Conservation (phyloP, 2,113 vertebrate species). For the Urocynchramus pylzowi region DNA sequence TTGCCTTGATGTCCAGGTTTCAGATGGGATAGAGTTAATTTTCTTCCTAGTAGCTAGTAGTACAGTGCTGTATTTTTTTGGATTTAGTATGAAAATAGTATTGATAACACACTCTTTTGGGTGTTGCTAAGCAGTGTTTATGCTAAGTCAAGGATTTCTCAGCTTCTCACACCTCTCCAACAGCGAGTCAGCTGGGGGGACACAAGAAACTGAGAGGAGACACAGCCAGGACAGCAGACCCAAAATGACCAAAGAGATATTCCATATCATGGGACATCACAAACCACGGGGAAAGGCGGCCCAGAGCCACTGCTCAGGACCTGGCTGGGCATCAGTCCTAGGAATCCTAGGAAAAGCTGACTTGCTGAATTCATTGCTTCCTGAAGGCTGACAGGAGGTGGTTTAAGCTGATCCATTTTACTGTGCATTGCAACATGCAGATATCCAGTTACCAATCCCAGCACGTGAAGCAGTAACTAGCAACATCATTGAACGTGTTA, state of each 20-base stretch:
- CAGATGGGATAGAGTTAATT: background rate
- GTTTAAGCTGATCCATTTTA: background rate
- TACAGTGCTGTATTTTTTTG: background rate
- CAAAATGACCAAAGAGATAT: background rate
- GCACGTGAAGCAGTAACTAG: background rate
- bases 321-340: background rate
- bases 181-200: rapidly evolving
- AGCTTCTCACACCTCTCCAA: background rate
- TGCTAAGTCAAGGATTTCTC: background rate
- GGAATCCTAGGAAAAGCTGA: background rate
- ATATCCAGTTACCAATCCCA: background rate
- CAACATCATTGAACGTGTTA: background rate
- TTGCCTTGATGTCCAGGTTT: background rate
- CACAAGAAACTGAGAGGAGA: background rate
- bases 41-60: background rate
- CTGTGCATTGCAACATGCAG: background rate
- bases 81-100: background rate
- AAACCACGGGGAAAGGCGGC: background rate
- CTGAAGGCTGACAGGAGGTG: background rate
- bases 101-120: background rate
- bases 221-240: background rate
- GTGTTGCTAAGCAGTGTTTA: background rate
- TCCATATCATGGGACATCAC: background rate
- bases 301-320: background rate
- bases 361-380: background rate